phyloP scores from a whole-genome alignment of 2,113 vertebrate species.

The Onychostoma macrolepis region DNA sequence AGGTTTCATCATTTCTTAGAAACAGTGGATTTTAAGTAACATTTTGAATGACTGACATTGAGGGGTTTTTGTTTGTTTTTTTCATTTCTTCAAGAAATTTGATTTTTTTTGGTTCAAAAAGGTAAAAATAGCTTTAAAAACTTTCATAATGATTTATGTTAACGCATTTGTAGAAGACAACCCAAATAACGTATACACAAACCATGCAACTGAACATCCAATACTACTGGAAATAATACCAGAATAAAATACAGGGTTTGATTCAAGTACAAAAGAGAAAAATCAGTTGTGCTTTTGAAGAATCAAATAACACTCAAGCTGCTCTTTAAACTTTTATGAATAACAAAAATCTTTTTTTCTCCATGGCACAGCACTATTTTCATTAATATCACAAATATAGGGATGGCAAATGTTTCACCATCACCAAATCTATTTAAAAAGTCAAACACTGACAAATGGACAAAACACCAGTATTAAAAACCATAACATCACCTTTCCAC shows the following conservation, averaged over 20 bases:
- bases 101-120: neutral
- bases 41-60: neutral
- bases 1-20: neutral
- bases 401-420: constrained; percentile 33
- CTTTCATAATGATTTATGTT: neutral
- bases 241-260: constrained; percentile 24
- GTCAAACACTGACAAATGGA: constrained; percentile 53
- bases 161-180: neutral
- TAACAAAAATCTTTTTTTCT: constrained; percentile 40
- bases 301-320: constrained; percentile 51
- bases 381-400: constrained; percentile 44
- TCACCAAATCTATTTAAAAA: constrained; percentile 49
- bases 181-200: constrained; percentile 24
- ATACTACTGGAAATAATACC: constrained; percentile 26
- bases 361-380: constrained; percentile 49
- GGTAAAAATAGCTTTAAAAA: neutral
- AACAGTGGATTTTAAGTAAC: neutral
- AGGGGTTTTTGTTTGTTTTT: neutral
- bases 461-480: constrained; percentile 56
- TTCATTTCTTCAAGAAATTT: no score
- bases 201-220: constrained; percentile 31
- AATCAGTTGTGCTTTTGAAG: constrained; percentile 45
- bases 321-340: constrained; percentile 44
- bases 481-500: constrained; percentile 52
- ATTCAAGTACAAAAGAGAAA: constrained; percentile 60